Evolutionary conservation across 2,888 invertebrate genomes (phyloP).

Genomic region (Meliscaeva auricollis): DNA sequence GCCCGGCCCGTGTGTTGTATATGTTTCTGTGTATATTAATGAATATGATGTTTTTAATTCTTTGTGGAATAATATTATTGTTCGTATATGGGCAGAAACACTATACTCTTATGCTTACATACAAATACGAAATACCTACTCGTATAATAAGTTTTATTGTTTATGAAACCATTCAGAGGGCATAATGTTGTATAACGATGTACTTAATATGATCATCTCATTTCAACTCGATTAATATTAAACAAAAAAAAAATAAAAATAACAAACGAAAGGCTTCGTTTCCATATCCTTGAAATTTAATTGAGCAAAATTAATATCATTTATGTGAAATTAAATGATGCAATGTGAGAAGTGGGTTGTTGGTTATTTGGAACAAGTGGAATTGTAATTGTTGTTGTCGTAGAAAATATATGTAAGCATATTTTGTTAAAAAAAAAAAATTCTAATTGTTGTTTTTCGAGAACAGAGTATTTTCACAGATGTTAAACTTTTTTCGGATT

Average conservation of each 20-base stretch:
- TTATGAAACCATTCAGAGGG: slow-evolving; percentile 10
- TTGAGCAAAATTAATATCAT: slow-evolving; percentile 39
- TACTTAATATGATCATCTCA: slow-evolving; percentile 22
- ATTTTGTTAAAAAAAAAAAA: no score
- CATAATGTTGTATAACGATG: slow-evolving; percentile 22
- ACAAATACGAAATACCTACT: neutral
- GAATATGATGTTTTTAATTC: slow-evolving; percentile 28
- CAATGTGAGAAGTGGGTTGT: slow-evolving; percentile 22
- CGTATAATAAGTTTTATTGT: neutral
- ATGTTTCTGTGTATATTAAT: neutral
- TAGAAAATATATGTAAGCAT: no score
- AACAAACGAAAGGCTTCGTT: neutral
- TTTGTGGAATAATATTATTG: slow-evolving; percentile 27
- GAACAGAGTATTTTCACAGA: no score
- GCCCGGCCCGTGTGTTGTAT: neutral
- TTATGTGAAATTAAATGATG: slow-evolving; percentile 36
- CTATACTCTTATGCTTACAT: no score
- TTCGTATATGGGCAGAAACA: neutral
- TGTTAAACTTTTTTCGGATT: no score
- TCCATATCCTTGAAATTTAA: slow-evolving; percentile 18
- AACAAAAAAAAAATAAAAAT: slow-evolving; percentile 20
- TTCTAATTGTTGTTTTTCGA: no score
- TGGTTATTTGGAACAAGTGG: no score
- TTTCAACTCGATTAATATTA: slow-evolving; percentile 38
- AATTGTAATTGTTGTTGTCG: no score